phyloP scores from a whole-genome alignment of 92 coral and sea anemone genomes.

The Micromussa lordhowensis region DNA sequence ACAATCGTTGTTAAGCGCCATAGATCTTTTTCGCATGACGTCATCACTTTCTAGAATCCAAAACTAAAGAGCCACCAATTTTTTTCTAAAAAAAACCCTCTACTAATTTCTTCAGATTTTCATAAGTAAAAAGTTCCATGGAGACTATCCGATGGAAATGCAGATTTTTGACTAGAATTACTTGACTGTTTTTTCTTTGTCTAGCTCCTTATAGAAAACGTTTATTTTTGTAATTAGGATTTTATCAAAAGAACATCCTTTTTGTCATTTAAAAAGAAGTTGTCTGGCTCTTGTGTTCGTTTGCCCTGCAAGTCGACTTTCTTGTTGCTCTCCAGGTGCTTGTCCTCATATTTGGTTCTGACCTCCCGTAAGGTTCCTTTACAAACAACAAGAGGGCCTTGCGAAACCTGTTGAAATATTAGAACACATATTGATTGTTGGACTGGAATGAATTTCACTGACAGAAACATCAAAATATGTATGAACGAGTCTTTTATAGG shows the following conservation, averaged over 20 bases:
- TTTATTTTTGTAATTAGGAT: neutral
- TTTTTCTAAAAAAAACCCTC: neutral
- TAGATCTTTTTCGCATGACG: no score
- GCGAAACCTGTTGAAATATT: constrained; percentile 2
- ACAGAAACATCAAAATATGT: neutral
- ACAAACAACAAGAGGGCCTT: neutral
- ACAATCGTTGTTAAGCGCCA: no score
- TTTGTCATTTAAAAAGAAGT: neutral
- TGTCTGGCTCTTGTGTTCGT: neutral
- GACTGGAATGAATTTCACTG: neutral
- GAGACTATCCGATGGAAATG: neutral
- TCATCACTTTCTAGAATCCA: no score
- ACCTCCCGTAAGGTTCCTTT: constrained; percentile 2
- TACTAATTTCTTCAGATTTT: neutral
- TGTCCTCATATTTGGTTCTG: neutral
- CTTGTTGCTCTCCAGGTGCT: neutral
- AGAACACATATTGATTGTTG: neutral
- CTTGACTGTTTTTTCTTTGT: no score
- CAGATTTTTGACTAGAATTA: neutral
- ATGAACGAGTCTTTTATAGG: no score
- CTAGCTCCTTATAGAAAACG: neutral
- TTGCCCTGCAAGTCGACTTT: neutral
- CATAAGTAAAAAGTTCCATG: neutral
- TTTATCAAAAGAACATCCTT: neutral
- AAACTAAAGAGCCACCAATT: no score